Percentiles rank a stretch among this genome's conserved stretches.
Conservation (phyloP, 2,888 invertebrate species). For the Drosophila dives region DNA sequence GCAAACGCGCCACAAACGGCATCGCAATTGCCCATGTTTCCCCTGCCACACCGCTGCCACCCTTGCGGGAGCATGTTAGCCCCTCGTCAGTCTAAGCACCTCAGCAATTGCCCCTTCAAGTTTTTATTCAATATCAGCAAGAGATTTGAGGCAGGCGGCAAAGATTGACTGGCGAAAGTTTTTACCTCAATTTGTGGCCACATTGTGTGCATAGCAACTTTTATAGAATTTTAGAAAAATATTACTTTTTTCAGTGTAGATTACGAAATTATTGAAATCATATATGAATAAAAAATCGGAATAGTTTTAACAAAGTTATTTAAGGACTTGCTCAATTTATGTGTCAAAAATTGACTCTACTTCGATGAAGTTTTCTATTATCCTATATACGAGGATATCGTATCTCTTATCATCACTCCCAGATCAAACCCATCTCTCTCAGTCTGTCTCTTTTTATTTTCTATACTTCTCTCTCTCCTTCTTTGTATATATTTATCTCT, state of each 20-base stretch:
- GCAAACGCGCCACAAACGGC: constrained; percentile 77
- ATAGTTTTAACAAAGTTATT: background rate
- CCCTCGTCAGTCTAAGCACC: constrained; percentile 2
- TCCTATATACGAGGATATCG: no score
- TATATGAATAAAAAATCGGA: background rate
- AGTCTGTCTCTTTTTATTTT: background rate
- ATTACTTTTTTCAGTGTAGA: background rate
- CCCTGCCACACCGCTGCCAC: constrained; percentile 10
- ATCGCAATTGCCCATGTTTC: constrained; percentile 65
- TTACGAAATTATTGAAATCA: background rate
- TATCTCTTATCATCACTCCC: background rate
- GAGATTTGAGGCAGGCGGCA: constrained; percentile 20
- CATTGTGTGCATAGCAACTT: constrained; percentile 14
- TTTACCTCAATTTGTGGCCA: constrained; percentile 28
- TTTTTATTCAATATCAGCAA: constrained; percentile 39
- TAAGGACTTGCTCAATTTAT: background rate
- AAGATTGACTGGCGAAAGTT: constrained; percentile 43
- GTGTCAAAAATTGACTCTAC: background rate
- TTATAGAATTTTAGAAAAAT: background rate
- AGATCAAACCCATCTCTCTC: background rate
- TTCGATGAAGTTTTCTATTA: background rate
- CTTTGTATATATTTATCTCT: background rate
- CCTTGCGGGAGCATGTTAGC: background rate
- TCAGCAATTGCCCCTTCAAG: constrained; percentile 11
- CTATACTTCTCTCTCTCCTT: background rate